These are phyloP conservation scores for Lithophane semibrunnea DNA, from an alignment of 2,888 invertebrate genomes.

Conservation along the genomic window DNA sequence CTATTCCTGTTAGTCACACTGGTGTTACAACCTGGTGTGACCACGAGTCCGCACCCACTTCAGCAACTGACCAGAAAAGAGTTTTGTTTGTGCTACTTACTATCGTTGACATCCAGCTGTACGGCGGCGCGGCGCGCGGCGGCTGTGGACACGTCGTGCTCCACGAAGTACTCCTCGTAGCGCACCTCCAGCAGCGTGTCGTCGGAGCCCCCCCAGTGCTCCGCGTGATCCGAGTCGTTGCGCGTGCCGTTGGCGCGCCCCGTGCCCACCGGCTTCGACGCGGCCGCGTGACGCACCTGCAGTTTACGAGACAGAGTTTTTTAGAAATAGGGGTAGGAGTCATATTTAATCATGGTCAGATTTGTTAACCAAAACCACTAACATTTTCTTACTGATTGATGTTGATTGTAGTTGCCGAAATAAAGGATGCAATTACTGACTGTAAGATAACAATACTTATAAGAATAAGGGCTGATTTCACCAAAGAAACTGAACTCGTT, in stretches of 20 bases:
- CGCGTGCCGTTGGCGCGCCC: slow-evolving; percentile 73
- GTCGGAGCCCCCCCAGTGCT: slow-evolving; percentile 66
- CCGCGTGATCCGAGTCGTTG: slow-evolving; percentile 65
- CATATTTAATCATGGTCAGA: background rate
- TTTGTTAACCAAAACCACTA: background rate
- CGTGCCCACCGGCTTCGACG: slow-evolving; percentile 83
- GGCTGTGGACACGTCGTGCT: slow-evolving; percentile 91
- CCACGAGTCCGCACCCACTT: background rate
- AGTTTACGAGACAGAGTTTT: too few relatives aligned
- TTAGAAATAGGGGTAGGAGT: background rate
- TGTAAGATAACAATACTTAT: background rate
- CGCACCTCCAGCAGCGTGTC: slow-evolving; percentile 75
- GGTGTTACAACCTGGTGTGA: too few relatives aligned
- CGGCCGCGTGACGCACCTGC: slow-evolving; percentile 86
- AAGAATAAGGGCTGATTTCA: background rate
- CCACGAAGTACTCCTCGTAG: slow-evolving; percentile 91
- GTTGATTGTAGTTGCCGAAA: background rate
- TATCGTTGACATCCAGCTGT: slow-evolving; percentile 80
- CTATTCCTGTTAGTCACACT: too few relatives aligned
- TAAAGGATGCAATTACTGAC: background rate
- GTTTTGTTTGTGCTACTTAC: slow-evolving; percentile 68
- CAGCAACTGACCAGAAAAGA: background rate
- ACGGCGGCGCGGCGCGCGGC: slow-evolving; percentile 90
- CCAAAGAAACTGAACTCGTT: too few relatives aligned
- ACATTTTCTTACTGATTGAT: background rate